Percentiles rank a stretch among this genome's conserved stretches.
Evolutionary conservation across 2,113 vertebrate genomes (phyloP).

Genomic region (Tragelaphus strepsiceros): DNA sequence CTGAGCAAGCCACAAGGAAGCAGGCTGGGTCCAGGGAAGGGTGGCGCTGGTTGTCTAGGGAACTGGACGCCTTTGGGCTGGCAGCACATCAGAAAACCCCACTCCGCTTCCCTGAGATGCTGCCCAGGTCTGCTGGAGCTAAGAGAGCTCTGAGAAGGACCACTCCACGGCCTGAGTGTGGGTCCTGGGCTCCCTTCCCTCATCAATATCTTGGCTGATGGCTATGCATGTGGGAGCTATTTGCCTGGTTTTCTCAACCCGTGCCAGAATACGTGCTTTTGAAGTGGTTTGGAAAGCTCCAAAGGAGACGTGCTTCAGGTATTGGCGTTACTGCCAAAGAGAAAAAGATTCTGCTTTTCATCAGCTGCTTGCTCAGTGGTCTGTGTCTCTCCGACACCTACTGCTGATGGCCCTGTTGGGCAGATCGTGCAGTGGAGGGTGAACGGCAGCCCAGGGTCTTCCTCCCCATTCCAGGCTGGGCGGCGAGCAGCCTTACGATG

Average conservation of each 20-base stretch:
- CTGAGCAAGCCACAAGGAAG: background rate
- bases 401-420: background rate
- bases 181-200: background rate
- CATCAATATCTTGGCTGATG: background rate
- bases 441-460: background rate
- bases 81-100: background rate
- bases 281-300: constrained; percentile 60
- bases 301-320: constrained; percentile 2
- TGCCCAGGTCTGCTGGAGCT: background rate
- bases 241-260: constrained; percentile 28
- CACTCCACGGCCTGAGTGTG: fast-evolving
- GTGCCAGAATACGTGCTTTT: constrained; percentile 50
- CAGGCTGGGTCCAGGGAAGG: background rate
- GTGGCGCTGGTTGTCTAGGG: background rate
- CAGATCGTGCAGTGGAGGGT: background rate
- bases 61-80: background rate
- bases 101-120: background rate
- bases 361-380: background rate
- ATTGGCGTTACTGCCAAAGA: constrained; percentile 19
- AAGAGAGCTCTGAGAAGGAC: background rate
- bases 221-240: background rate
- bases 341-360: constrained; percentile 54
- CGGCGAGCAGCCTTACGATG: background rate
- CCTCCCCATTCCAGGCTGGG: background rate
- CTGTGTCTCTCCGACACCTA: background rate